These are phyloP conservation scores for Aplodontia rufa DNA, from an alignment of 2,113 vertebrate species.

Conservation along the genomic window DNA sequence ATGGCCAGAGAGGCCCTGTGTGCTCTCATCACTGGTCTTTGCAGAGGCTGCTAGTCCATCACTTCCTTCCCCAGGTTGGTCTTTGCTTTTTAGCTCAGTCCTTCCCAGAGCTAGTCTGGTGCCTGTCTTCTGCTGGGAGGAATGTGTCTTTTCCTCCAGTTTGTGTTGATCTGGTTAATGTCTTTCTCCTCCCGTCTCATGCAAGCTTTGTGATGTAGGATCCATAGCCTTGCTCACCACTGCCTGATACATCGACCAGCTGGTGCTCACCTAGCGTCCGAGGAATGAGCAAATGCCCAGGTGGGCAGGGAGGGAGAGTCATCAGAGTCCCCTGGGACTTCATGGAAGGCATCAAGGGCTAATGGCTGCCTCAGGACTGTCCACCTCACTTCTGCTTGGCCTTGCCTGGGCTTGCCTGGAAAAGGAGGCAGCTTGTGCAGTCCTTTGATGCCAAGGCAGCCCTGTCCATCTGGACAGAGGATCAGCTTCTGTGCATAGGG, in stretches of 20 bases:
- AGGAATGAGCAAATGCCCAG: background rate
- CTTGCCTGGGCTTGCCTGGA: too few species aligned
- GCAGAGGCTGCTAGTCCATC: too few species aligned
- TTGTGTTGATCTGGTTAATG: background rate
- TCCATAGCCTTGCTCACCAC: background rate
- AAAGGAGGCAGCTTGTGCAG: background rate
- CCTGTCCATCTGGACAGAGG: background rate
- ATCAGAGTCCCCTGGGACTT: background rate
- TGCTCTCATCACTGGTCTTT: too few species aligned
- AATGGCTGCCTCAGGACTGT: fast-evolving
- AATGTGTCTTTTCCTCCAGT: background rate
- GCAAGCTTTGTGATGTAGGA: background rate
- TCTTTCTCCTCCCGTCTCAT: background rate
- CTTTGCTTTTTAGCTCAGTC: background rate
- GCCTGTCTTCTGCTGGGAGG: background rate
- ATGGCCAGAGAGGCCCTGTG: too few species aligned
- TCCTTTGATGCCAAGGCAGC: background rate
- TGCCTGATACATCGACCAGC: background rate
- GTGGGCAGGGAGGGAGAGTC: background rate
- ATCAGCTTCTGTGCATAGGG: background rate
- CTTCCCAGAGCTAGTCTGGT: background rate
- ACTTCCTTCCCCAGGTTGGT: background rate
- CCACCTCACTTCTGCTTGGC: background rate
- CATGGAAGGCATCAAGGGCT: background rate
- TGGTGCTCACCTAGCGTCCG: background rate